Percentiles rank a stretch among this genome's conserved stretches.
phyloP scores from a whole-genome alignment of 2,888 invertebrate genomes.

The Galerucella nymphaeae region DNA sequence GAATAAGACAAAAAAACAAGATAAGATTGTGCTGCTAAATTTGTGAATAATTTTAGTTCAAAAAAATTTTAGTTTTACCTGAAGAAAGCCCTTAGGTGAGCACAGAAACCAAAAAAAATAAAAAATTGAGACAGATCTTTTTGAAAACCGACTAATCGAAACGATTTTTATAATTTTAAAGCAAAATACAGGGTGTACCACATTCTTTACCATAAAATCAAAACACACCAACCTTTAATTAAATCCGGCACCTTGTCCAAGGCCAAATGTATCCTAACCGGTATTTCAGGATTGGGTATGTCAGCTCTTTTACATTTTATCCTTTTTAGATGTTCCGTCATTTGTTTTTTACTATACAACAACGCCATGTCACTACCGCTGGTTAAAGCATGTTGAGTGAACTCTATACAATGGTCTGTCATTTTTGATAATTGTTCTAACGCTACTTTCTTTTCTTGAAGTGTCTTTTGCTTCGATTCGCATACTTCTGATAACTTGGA shows the following conservation, averaged over 20 bases:
- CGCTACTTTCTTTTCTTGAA: conserved; percentile 86
- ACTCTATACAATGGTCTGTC: conserved; percentile 89
- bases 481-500: conserved; percentile 84
- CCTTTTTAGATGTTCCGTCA: conserved; percentile 80
- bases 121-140: conserved; percentile 20
- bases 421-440: conserved; percentile 83
- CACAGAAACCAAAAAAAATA: conserved; percentile 43
- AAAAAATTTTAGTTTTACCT: conserved; percentile 50
- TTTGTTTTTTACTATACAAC: conserved; percentile 82
- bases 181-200: background rate
- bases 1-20: too few relatives aligned
- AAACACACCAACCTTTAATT: conserved; percentile 72
- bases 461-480: conserved; percentile 79
- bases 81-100: conserved; percentile 57
- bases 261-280: conserved; percentile 83
- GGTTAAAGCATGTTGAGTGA: conserved; percentile 82
- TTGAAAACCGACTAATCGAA: conserved; percentile 3
- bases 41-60: background rate
- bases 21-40: too few relatives aligned
- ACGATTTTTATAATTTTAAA: conserved; percentile 7
- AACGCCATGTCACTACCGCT: conserved; percentile 87
- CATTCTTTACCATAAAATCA: background rate
- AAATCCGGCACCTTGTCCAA: conserved; percentile 85
- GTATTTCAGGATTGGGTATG: conserved; percentile 90
- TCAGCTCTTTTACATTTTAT: conserved; percentile 86